Evolutionary conservation across 2,888 invertebrate species (phyloP), one percentile per base, ranked within the genome.

Genomic region (Acrobasis suavella): DNA sequence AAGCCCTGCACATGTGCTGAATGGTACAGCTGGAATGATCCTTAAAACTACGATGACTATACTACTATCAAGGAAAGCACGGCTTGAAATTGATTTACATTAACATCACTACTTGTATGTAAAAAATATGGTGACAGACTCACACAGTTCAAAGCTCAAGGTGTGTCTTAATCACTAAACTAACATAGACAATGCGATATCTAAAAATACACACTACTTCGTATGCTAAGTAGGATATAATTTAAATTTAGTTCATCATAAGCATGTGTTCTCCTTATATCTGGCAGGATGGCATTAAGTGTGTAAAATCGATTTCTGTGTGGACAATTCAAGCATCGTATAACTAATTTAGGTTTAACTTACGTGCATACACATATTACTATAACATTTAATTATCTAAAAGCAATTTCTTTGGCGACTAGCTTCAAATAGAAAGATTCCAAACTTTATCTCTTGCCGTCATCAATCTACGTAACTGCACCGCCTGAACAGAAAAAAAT

Each of bases 181-280:
- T 90, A 91, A 92, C 90, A 85, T 91, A 91, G 86, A 90, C 89
- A 91, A 92, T 88, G 91, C 89, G 68, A 88, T 90, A 86, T 91
- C 91, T 92, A 91, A 91, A 91, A 91, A 92, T 91, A 91, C 91
- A 86, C 78, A 86, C 91, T 91, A 91, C 90, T 78, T 80, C 83
- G 77, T 91, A 90, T 78, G 74, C 90, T 92, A 90, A 84, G 83
- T 91, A 91, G 90, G 89, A 89, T 90, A 85, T 83, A 76, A 82
- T 82, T 80, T 82, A 81, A 85, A 81, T 86, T 86, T 89, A 85
- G 73, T 87, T 89, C 77, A 85, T 91, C 91, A 92, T 92, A 92
- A 92, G 92, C 91, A 90, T 89, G 89, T 89, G 87, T 88, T 77
- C 75, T 82, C 76, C 81, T 83, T 85, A 87, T 75, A 83, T 82